A percentile compares a stretch with the other conserved stretches of the same genome.
Evolutionary conservation across 2,888 invertebrate species (phyloP).

Genomic region (Vannuccia rotundouncinata): DNA sequence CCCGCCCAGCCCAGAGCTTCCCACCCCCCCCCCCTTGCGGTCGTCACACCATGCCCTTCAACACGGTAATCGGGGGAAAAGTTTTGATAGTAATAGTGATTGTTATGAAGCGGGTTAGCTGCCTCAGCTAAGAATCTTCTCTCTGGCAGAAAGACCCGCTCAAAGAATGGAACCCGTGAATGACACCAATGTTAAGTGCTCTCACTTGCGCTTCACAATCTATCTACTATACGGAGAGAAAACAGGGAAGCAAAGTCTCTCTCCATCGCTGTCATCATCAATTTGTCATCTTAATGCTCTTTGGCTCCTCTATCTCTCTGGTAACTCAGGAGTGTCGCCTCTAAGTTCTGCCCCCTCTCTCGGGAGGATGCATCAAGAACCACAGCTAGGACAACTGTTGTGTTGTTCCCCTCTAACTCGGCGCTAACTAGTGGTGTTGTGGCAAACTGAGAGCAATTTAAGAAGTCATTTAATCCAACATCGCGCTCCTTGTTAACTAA

Average conservation of each 20-base stretch:
- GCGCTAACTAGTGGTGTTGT: background rate
- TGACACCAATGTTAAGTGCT: background rate
- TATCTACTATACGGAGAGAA: no score
- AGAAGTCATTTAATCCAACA: background rate
- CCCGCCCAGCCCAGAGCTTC: background rate
- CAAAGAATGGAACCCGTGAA: background rate
- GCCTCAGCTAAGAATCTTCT: background rate
- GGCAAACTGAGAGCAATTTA: background rate
- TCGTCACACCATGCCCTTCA: background rate
- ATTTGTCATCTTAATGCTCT: slow-evolving; percentile 26
- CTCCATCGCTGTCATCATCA: slow-evolving; percentile 8
- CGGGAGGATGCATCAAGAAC: background rate
- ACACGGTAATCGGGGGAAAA: background rate
- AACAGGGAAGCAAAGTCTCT: no score
- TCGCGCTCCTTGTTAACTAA: background rate
- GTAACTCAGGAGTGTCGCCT: background rate
- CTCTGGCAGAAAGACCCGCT: background rate
- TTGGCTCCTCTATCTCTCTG: background rate
- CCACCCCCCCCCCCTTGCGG: background rate
- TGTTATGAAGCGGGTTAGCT: background rate
- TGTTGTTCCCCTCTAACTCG: no score
- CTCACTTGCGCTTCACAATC: no score
- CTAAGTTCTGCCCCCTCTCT: background rate
- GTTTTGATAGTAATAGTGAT: background rate
- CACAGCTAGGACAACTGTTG: no score